Percentiles rank a stretch among this genome's conserved stretches.
Conservation (phyloP, 2,888 invertebrate genomes). For the Ichneumon xanthorius region DNA sequence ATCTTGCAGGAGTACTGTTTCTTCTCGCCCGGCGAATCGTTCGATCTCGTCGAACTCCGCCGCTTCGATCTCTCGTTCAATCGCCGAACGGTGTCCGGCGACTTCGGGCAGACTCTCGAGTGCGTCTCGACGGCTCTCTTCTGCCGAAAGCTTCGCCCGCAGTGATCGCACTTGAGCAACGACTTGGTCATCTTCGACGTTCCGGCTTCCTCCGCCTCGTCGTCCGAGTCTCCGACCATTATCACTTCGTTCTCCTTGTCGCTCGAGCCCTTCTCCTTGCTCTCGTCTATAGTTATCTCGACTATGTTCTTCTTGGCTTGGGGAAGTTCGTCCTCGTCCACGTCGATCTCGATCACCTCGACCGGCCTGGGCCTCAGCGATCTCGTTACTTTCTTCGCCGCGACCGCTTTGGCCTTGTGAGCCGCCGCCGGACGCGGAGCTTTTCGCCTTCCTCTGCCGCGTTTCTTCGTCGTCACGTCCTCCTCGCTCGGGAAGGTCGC, state of each 20-base stretch:
- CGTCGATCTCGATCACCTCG: conserved; percentile 82
- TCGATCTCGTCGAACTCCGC: conserved; percentile 48
- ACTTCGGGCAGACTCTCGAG: conserved; percentile 78
- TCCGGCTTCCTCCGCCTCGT: conserved; percentile 73
- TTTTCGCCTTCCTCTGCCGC: conserved; percentile 72
- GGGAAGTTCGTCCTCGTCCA: conserved; percentile 74
- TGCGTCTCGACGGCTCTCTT: conserved; percentile 79
- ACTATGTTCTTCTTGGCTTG: conserved; percentile 71
- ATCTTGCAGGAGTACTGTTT: conserved; percentile 81
- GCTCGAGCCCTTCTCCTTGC: conserved; percentile 82
- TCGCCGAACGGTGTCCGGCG: conserved; percentile 69
- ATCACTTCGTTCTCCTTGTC: conserved; percentile 83
- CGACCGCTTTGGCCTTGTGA: conserved; percentile 73
- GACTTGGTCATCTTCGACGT: conserved; percentile 57
- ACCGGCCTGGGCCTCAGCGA: conserved; percentile 67
- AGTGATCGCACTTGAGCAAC: conserved; percentile 78
- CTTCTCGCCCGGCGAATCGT: conserved; percentile 51
- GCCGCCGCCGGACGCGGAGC: conserved; percentile 71
- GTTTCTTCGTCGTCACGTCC: conserved; percentile 73
- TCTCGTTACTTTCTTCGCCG: conserved; percentile 26
- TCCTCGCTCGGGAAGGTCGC: conserved; percentile 74
- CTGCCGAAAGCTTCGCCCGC: conserved; percentile 79
- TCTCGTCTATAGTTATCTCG: conserved; percentile 80
- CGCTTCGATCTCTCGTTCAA: conserved; percentile 58
- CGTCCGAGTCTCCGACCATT: conserved; percentile 82